phyloP scores from a whole-genome alignment of 30 jellyfish, hydroid and myxozoan genomes.

The Hydra vulgaris region DNA sequence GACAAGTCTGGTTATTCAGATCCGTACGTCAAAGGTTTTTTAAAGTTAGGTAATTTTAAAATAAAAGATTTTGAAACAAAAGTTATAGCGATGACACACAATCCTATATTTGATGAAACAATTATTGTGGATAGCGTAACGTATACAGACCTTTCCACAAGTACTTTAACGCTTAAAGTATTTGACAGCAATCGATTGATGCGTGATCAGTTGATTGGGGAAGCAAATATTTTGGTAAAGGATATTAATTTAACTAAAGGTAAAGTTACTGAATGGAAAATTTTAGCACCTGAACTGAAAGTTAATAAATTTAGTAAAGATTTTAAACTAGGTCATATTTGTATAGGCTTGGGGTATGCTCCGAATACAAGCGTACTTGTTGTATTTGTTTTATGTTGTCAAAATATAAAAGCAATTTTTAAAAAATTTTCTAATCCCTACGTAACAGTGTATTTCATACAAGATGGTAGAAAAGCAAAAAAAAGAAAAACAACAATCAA shows the following conservation, averaged over 20 bases:
- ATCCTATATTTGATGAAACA: conserved; percentile 70
- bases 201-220: conserved; percentile 78
- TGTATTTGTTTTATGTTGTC: conserved; percentile 66
- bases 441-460: conserved; percentile 73
- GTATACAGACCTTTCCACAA: conserved; percentile 51
- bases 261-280: conserved; percentile 53
- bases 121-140: conserved; percentile 66
- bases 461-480: conserved; percentile 84
- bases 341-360: conserved; percentile 79
- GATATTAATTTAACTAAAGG: conserved; percentile 65
- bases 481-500: conserved; percentile 83
- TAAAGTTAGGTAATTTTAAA: conserved; percentile 62
- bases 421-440: conserved; percentile 89
- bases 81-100: conserved; percentile 31
- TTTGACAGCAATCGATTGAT: conserved; percentile 68
- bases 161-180: conserved; percentile 46
- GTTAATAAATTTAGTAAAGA: conserved; percentile 12
- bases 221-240: conserved; percentile 68
- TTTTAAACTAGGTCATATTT: conserved; percentile 64
- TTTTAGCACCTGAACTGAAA: conserved; percentile 72
- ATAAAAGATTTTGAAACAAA: conserved; percentile 72
- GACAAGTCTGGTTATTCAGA: conserved; percentile 84
- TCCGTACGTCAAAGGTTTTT: conserved; percentile 61
- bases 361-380: conserved; percentile 76
- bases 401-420: conserved; percentile 49